Evolutionary conservation across 2,797 vertebrate species (phyloP).

Genomic region (Pelodytes ibericus): DNA sequence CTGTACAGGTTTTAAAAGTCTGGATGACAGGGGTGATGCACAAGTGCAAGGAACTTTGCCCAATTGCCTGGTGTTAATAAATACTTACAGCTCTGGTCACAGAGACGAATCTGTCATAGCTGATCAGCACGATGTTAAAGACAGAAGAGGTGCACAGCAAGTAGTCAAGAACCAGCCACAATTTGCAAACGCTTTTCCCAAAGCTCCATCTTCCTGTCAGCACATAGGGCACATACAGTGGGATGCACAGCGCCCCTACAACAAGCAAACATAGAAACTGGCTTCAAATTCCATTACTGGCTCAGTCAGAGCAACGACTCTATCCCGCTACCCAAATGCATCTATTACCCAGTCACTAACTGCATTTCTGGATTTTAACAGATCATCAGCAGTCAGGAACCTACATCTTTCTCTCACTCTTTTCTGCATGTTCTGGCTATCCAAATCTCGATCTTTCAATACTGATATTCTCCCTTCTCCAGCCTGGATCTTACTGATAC

Average conservation of each 20-base stretch:
- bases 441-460: too few relatives aligned
- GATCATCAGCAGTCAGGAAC: too few relatives aligned
- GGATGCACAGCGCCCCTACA: slow-evolving; percentile 79
- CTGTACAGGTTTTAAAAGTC: too few relatives aligned
- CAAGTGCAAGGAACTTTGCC: too few relatives aligned
- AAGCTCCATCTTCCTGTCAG: slow-evolving; percentile 77
- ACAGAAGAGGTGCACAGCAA: slow-evolving; percentile 77
- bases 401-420: too few relatives aligned
- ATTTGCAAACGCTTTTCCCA: slow-evolving; percentile 76
- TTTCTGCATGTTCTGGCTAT: too few relatives aligned
- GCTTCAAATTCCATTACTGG: neutral
- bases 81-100: slow-evolving; percentile 78
- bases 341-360: neutral
- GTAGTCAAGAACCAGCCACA: slow-evolving; percentile 80
- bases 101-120: slow-evolving; percentile 79
- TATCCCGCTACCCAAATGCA: neutral
- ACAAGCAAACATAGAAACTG: neutral
- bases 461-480: too few relatives aligned
- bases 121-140: slow-evolving; percentile 80
- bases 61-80: too few relatives aligned
- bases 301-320: too few relatives aligned
- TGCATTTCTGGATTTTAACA: too few relatives aligned
- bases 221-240: slow-evolving; percentile 77
- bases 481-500: too few relatives aligned
- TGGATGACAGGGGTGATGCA: too few relatives aligned